These are phyloP conservation scores for Helostoma temminkii DNA, from an alignment of 2,797 vertebrate genomes.

Conservation along the genomic window DNA sequence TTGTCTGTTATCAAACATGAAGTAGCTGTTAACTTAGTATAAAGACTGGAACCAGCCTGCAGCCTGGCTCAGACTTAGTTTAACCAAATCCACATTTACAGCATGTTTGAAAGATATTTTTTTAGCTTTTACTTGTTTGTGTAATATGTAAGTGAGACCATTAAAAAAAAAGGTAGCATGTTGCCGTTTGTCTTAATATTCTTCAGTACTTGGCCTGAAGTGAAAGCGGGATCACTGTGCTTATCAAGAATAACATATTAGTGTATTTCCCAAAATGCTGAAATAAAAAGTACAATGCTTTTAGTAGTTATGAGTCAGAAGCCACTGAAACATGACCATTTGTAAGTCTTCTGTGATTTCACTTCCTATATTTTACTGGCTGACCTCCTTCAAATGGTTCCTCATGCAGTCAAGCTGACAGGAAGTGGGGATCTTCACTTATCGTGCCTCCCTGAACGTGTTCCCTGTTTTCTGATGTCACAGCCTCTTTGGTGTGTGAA, in stretches of 20 bases:
- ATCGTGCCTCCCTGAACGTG: neutral
- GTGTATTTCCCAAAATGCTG: neutral
- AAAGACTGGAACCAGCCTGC: neutral
- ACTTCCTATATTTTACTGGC: constrained; percentile 50
- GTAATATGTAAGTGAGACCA: too few species aligned
- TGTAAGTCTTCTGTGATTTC: constrained; percentile 45
- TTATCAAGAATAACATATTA: neutral
- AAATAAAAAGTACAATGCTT: neutral
- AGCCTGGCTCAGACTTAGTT: too few species aligned
- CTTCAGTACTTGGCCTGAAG: neutral
- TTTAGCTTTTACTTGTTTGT: neutral
- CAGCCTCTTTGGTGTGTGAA: neutral
- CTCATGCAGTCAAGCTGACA: constrained; percentile 23
- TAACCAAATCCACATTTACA: too few species aligned
- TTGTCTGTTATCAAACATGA: too few species aligned
- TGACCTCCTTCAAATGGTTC: constrained; percentile 18
- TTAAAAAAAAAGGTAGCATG: neutral
- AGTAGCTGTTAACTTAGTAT: neutral
- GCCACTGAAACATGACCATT: neutral
- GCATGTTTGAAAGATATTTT: neutral
- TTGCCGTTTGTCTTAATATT: too few species aligned
- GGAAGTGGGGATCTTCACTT: constrained; percentile 21
- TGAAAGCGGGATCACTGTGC: neutral
- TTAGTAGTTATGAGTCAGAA: neutral
- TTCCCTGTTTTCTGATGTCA: constrained; percentile 1